These are phyloP conservation scores for Meandrusa payeni DNA, from an alignment of 2,888 invertebrate genomes.

Conservation along the genomic window DNA sequence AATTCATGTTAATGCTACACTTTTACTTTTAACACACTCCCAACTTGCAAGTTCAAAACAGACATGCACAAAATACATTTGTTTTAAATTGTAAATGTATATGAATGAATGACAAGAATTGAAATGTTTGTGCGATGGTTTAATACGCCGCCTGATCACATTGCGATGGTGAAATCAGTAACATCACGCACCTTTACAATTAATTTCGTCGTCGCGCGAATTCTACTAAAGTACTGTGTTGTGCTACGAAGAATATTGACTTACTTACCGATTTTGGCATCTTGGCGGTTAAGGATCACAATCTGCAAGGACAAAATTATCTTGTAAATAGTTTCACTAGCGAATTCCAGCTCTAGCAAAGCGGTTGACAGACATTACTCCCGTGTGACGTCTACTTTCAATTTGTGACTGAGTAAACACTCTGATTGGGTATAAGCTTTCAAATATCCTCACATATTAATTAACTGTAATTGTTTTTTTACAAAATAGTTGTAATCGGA, in stretches of 20 bases:
- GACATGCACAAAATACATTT: conserved; percentile 15
- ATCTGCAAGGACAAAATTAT: conserved; percentile 67
- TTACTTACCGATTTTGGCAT: conserved; percentile 84
- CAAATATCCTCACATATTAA: conserved; percentile 31
- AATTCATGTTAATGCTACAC: conserved; percentile 30
- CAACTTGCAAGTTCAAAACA: conserved; percentile 14
- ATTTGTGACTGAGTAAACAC: conserved; percentile 44
- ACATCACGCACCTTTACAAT: conserved; percentile 45
- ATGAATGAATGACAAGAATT: conserved; percentile 28
- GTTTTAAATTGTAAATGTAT: conserved; percentile 15
- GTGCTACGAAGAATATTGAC: conserved; percentile 28
- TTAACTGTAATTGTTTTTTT: conserved; percentile 41
- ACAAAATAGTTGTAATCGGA: conserved; percentile 43
- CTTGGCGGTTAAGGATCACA: conserved; percentile 75
- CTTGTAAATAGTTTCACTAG: conserved; percentile 44
- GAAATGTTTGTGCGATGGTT: conserved; percentile 42
- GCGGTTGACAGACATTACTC: conserved; percentile 41
- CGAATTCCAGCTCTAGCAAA: conserved; percentile 43
- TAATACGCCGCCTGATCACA: conserved; percentile 54
- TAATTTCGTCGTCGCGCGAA: conserved; percentile 30
- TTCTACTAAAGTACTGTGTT: conserved; percentile 26
- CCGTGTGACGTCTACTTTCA: conserved; percentile 49
- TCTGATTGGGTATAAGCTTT: conserved; percentile 30
- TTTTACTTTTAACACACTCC: conserved; percentile 41
- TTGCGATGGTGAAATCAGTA: conserved; percentile 68